Percentiles rank a stretch among this genome's conserved stretches.
These are phyloP conservation scores for Parotocinclus haroldoi DNA, from an alignment of 2,797 vertebrate genomes.

Conservation along the genomic window DNA sequence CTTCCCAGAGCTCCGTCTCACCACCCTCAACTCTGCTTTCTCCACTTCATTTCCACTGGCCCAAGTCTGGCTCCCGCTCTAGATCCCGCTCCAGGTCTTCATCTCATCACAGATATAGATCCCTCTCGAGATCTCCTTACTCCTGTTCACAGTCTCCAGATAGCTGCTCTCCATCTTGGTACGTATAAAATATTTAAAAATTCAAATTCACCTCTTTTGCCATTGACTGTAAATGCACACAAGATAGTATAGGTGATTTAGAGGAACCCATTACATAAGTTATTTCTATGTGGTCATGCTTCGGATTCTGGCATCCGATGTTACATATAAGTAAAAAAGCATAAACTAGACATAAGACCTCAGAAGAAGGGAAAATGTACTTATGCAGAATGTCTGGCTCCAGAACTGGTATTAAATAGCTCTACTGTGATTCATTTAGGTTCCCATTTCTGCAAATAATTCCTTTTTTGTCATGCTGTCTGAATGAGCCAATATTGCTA, in stretches of 20 bases:
- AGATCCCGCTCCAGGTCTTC: conserved; percentile 80
- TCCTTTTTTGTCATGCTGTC: too few relatives aligned
- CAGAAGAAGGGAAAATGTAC: too few relatives aligned
- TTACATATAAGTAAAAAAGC: too few relatives aligned
- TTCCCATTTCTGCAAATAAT: background rate
- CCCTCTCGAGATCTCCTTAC: conserved; percentile 92
- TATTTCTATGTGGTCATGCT: too few relatives aligned
- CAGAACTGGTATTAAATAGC: background rate
- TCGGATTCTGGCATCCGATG: too few relatives aligned
- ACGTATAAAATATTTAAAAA: too few relatives aligned
- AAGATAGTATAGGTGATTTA: too few relatives aligned
- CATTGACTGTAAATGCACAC: too few relatives aligned
- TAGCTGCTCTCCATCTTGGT: conserved; percentile 39
- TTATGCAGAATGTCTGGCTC: background rate
- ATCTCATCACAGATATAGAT: conserved; percentile 85
- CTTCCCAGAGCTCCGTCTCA: conserved; percentile 89
- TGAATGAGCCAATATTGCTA: too few relatives aligned
- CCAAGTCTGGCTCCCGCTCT: conserved; percentile 48
- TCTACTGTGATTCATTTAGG: background rate
- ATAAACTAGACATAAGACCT: too few relatives aligned
- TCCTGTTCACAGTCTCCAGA: conserved; percentile 81
- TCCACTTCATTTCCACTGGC: conserved; percentile 65
- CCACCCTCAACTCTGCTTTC: conserved; percentile 81
- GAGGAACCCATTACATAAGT: too few relatives aligned
- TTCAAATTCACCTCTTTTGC: too few relatives aligned